Base-by-base conservation (phyloP, 1,140 invertebrate genomes). In the Cydia fagiglandana region DNA sequence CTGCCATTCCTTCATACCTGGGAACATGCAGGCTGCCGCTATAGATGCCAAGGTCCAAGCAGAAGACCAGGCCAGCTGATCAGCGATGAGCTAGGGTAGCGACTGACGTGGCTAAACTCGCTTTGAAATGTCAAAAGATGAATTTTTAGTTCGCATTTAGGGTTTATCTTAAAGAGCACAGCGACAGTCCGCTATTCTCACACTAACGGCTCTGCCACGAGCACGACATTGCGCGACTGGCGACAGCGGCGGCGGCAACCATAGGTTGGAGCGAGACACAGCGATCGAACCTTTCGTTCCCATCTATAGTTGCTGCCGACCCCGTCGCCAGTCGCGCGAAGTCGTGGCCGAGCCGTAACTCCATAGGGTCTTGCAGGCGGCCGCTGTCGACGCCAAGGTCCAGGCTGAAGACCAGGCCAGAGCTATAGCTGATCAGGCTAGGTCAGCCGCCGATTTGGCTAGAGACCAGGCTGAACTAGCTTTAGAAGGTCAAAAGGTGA, bases 311-410 rank as follows among this genome's bases (percentile, higher is more conserved):
- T 24, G 24, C 24, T 24, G 24, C 24, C 24, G 24, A 0, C 24
- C 24, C 24, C 24, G 24, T 24, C 24, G 24, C 24, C 24, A 24
- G 24, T 24, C 24, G 24, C 24, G 24, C 24, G 2, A 24, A 1
- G 24, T 24, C 24, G 24, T 24, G 24, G 24, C 24, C 24, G 24
- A 24, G 24, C 24, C 24, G 24, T 24, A 24, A 24, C 24, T 24
- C 24, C 24, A 24, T 24, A 24, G 30, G 30, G 30, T 2, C 61
- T n/a, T 64, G 1, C 61, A 64, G 7, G 61, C 61, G 7, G 61
- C 61, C 0, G 61, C 61, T 4, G 90, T 91, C 15, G 82, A 92
- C 74, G 88, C 90, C 34, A 30, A 92, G 76, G 87, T 89, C 15
- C 12, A 13, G 13, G 56, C 38, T 7, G 38, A 66, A 7, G 20